Conservation (phyloP, 2,888 invertebrate genomes). For the Lasius fuliginosus region DNA sequence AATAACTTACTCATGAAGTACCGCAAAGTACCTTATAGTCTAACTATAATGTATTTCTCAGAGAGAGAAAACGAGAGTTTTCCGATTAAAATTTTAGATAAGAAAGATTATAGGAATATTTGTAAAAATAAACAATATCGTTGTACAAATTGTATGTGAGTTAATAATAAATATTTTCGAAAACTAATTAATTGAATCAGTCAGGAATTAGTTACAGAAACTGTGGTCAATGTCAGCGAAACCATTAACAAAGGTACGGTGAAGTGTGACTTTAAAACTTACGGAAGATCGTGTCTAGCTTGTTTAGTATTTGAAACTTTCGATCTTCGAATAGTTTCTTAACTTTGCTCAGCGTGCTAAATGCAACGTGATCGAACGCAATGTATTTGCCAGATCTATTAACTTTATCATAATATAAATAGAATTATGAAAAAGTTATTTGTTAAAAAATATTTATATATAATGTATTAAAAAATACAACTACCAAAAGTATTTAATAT, state of each 20-base stretch:
- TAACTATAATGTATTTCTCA: background rate
- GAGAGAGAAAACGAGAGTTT: background rate
- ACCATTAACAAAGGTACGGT: background rate
- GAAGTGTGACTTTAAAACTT: slow-evolving; percentile 10
- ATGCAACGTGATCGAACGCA: background rate
- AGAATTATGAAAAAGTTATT: background rate
- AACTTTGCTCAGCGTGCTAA: background rate
- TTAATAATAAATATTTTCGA: background rate
- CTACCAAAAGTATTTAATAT: background rate
- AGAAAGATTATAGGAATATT: background rate
- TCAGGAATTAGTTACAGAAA: background rate
- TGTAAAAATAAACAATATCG: background rate
- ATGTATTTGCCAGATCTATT: background rate
- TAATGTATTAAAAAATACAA: background rate
- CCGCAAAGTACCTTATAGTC: background rate
- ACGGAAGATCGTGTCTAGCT: background rate
- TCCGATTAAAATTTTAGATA: slow-evolving; percentile 9
- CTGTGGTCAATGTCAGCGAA: background rate
- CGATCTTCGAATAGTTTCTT: slow-evolving; percentile 11
- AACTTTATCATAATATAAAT: background rate
- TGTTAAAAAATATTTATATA: background rate
- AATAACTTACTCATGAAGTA: slow-evolving; percentile 32
- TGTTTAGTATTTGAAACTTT: slow-evolving; percentile 22
- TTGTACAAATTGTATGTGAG: background rate
- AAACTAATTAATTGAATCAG: background rate